Conservation (phyloP, 2,797 vertebrate genomes). For the Taenioides sp. region DNA sequence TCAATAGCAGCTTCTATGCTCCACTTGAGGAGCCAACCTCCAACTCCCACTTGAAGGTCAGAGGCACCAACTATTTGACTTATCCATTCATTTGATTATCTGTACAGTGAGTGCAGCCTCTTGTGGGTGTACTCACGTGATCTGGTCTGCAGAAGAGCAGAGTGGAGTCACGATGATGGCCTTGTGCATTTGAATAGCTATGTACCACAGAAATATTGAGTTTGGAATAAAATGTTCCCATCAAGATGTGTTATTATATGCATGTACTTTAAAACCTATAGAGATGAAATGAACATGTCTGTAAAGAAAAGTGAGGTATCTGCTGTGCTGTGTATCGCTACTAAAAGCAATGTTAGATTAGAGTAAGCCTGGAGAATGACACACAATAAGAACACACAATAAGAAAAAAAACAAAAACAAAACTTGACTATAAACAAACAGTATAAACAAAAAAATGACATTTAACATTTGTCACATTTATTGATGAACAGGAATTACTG, state of each 20-base stretch:
- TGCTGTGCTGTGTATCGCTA: no score
- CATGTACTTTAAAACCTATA: not conserved
- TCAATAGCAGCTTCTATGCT: not conserved
- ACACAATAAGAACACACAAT: no score
- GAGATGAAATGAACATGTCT: not conserved
- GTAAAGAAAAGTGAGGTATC: not conserved
- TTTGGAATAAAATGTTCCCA: not conserved
- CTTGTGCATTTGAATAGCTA: not conserved
- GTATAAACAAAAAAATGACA: no score
- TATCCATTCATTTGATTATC: slow-evolving; percentile 2
- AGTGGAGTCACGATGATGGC: not conserved
- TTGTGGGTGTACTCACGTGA: not conserved
- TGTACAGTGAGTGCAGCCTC: not conserved
- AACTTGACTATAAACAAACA: no score
- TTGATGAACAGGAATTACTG: no score
- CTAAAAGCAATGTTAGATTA: no score
- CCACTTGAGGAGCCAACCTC: not conserved
- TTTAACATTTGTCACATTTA: no score
- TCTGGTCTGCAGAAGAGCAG: not conserved
- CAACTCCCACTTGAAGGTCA: not conserved
- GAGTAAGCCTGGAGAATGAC: no score
- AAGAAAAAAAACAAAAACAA: no score
- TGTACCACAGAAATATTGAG: no score
- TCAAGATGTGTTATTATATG: not conserved
- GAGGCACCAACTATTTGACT: not conserved